Evolutionary conservation across 2,888 invertebrate species (phyloP).

Genomic region (Drosophila silvestris): DNA sequence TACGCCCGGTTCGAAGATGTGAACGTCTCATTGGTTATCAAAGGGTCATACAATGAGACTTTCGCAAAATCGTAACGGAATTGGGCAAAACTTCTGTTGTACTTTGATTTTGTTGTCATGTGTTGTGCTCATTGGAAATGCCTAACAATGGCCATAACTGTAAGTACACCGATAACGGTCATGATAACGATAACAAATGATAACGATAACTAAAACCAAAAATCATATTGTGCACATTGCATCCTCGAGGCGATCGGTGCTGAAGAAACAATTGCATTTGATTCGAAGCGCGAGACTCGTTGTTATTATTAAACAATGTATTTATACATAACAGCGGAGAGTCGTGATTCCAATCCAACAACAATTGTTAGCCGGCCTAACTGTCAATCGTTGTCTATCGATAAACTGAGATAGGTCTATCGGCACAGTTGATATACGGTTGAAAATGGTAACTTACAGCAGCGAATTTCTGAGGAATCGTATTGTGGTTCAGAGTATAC

Average conservation of each 20-base stretch:
- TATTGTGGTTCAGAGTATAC: slow-evolving; percentile 18
- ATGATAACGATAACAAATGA: not conserved
- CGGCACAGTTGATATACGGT: not conserved
- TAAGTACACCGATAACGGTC: not conserved
- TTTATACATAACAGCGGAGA: not conserved
- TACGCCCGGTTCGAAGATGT: not conserved
- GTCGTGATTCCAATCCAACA: slow-evolving; percentile 18
- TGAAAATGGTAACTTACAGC: slow-evolving; percentile 27
- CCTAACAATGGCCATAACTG: no score
- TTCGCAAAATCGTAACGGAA: not conserved
- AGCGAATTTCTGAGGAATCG: slow-evolving; percentile 43
- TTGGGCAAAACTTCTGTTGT: not conserved
- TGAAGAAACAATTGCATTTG: not conserved
- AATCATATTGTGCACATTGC: not conserved
- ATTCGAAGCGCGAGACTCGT: not conserved
- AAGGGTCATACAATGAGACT: not conserved
- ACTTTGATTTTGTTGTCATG: not conserved
- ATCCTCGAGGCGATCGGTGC: not conserved
- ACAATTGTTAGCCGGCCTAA: slow-evolving; percentile 19
- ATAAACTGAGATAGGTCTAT: not conserved
- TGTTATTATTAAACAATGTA: not conserved
- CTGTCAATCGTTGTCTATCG: slow-evolving; percentile 6
- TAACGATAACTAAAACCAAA: not conserved
- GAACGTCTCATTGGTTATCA: not conserved
- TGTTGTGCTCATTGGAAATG: not conserved